Conservation (phyloP, 2,797 vertebrate genomes). For the Manis pentadactyla region DNA sequence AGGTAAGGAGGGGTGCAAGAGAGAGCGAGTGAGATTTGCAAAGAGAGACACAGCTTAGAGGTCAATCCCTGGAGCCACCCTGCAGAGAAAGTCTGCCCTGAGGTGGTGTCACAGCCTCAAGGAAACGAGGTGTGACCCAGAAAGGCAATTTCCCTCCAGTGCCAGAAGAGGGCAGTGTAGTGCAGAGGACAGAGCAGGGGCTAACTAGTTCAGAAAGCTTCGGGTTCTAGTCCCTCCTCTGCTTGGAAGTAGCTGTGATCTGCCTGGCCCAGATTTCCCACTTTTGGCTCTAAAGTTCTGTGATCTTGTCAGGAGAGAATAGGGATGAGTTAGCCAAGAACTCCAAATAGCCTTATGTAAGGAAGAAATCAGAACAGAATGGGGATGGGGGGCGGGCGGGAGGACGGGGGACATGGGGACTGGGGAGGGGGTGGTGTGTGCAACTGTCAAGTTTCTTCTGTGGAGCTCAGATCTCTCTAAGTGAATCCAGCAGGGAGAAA, state of each 20-base stretch:
- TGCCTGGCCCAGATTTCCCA: background rate
- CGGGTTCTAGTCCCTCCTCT: background rate
- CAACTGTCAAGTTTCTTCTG: background rate
- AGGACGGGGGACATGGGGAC: background rate
- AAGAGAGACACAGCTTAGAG: background rate
- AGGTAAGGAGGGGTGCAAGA: background rate
- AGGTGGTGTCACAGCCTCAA: background rate
- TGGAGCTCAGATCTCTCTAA: background rate
- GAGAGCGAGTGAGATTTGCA: background rate
- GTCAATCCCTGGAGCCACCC: background rate
- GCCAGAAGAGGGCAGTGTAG: slow-evolving; percentile 64
- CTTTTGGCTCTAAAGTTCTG: background rate
- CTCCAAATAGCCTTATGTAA: background rate
- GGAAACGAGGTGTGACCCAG: background rate
- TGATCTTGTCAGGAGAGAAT: background rate
- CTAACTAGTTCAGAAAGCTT: accelerated
- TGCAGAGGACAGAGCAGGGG: background rate
- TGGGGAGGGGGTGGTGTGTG: background rate
- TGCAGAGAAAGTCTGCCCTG: background rate
- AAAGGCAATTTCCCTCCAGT: background rate
- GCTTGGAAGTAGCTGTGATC: background rate
- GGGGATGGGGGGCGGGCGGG: background rate
- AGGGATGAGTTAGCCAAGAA: background rate
- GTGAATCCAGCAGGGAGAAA: background rate
- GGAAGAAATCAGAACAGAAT: slow-evolving; percentile 17